Evolutionary conservation across 2,888 invertebrate species (phyloP).

Genomic region (Cataglyphis rosenhaueri): DNA sequence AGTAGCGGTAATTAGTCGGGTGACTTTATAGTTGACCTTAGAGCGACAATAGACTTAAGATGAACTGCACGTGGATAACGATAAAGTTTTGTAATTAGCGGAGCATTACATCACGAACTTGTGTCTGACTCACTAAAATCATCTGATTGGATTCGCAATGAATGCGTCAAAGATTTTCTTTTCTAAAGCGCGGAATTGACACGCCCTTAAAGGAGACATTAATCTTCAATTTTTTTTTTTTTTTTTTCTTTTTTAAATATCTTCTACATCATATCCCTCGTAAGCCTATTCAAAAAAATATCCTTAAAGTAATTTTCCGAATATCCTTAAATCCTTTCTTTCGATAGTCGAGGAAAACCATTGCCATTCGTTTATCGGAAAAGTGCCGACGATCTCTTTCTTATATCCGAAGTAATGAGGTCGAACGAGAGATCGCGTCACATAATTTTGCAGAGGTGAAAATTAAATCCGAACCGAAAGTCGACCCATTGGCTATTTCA

Average conservation of each 20-base stretch:
- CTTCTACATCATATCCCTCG: too few species aligned
- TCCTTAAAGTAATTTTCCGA: background rate
- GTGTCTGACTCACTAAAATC: background rate
- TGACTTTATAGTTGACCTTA: conserved; percentile 4
- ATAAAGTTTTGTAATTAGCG: conserved; percentile 10
- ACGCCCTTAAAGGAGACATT: background rate
- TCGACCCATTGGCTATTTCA: background rate
- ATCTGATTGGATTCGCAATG: background rate
- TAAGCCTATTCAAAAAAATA: background rate
- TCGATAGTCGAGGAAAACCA: background rate
- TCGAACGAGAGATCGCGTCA: conserved; percentile 21
- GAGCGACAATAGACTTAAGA: background rate
- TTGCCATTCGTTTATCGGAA: conserved; percentile 10
- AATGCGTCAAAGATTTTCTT: background rate
- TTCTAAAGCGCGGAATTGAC: background rate
- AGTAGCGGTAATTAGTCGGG: background rate
- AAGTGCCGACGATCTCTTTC: background rate
- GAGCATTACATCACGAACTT: background rate
- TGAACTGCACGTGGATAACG: background rate
- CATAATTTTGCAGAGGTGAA: conserved; percentile 21
- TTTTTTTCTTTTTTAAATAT: background rate
- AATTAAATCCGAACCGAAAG: conserved; percentile 13
- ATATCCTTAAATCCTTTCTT: conserved; percentile 1
- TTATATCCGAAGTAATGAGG: conserved; percentile 6
- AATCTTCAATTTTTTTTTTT: background rate